These are phyloP conservation scores for Carassius gibelio DNA, from an alignment of 2,113 vertebrate genomes.

Conservation along the genomic window DNA sequence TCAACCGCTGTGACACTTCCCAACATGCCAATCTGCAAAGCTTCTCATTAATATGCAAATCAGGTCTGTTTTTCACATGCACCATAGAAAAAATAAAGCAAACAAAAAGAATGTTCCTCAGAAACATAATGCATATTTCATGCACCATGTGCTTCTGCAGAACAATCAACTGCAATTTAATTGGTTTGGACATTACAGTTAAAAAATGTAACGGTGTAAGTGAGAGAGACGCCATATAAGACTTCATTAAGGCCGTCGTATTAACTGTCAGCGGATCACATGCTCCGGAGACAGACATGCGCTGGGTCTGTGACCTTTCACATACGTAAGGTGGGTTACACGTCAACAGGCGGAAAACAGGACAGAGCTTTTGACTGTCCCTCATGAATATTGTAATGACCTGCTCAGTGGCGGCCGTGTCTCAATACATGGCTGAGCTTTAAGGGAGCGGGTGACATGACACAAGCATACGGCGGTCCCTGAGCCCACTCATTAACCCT, in stretches of 20 bases:
- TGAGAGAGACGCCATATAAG: constrained; percentile 66
- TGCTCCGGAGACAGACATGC: constrained; percentile 61
- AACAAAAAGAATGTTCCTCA: constrained; percentile 58
- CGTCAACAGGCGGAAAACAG: constrained; percentile 48
- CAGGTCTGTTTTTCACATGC: constrained; percentile 58
- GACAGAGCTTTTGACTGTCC: constrained; percentile 4
- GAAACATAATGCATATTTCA: constrained; percentile 74
- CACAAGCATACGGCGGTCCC: constrained; percentile 49
- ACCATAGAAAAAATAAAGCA: constrained; percentile 40
- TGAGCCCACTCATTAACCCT: constrained; percentile 53
- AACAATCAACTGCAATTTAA: constrained; percentile 75
- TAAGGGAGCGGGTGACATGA: constrained; percentile 46
- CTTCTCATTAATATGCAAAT: constrained; percentile 60
- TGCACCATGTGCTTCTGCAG: constrained; percentile 69
- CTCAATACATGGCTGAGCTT: constrained; percentile 41
- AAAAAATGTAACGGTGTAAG: constrained; percentile 77
- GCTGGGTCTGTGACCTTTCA: constrained; percentile 64
- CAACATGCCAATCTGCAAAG: constrained; percentile 50
- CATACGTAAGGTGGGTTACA: constrained; percentile 57
- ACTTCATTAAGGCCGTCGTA: constrained; percentile 67
- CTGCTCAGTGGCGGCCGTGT: constrained; percentile 2
- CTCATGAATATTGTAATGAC: constrained; percentile 66
- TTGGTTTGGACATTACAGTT: constrained; percentile 71
- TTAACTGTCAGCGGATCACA: constrained; percentile 71
- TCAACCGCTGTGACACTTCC: constrained; percentile 43